Conservation (phyloP, 2,888 invertebrate genomes). For the Atherix ibis region DNA sequence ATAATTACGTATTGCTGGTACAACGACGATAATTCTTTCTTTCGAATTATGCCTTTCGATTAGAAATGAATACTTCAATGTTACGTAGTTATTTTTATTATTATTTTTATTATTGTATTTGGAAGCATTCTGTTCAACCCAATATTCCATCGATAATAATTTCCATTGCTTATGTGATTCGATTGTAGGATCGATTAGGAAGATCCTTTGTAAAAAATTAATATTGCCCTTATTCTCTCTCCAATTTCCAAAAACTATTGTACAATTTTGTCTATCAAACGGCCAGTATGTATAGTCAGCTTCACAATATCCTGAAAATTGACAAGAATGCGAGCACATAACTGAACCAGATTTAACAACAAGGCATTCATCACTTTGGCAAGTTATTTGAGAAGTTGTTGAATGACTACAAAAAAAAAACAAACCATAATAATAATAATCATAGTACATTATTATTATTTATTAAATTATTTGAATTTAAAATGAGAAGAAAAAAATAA, state of each 20-base stretch:
- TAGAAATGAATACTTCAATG: conserved; percentile 38
- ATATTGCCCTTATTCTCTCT: conserved; percentile 10
- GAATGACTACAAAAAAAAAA: too few species aligned
- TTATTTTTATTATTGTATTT: too few species aligned
- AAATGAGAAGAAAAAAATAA: neutral
- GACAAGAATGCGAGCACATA: neutral
- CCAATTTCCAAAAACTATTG: conserved; percentile 49
- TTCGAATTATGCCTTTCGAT: conserved; percentile 42
- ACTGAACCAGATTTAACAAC: neutral
- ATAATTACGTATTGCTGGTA: conserved; percentile 21
- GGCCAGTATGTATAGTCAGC: conserved; percentile 46
- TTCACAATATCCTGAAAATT: conserved; percentile 35
- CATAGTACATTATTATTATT: too few species aligned
- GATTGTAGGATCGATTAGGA: conserved; percentile 15
- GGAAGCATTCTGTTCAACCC: conserved; percentile 30
- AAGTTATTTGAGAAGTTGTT: too few species aligned
- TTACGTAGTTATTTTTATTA: conserved; percentile 45
- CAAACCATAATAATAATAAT: too few species aligned
- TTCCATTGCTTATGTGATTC: conserved; percentile 41
- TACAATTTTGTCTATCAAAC: conserved; percentile 49
- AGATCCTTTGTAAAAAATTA: neutral
- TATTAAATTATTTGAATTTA: too few species aligned
- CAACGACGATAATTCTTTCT: conserved; percentile 20
- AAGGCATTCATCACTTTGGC: neutral
- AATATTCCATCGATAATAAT: conserved; percentile 33